Conservation (phyloP, 2,888 invertebrate species). For the Uropetala carovei region DNA sequence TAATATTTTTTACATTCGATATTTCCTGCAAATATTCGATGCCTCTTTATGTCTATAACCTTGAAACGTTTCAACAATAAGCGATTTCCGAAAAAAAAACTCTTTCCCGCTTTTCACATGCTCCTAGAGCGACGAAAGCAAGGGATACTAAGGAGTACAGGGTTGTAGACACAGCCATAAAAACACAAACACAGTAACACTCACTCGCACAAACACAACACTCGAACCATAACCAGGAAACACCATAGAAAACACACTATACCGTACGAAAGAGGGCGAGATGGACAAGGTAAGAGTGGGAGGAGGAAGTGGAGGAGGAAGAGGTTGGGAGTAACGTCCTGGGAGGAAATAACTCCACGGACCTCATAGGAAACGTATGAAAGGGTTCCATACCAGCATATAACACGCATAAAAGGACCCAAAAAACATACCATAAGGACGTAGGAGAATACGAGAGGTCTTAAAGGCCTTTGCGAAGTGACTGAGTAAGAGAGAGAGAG, state of each 20-base stretch:
- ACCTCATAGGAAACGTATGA: no score
- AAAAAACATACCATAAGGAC: not conserved
- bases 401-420: not conserved
- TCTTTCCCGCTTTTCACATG: not conserved
- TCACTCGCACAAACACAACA: not conserved
- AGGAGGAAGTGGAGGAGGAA: not conserved
- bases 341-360: no score
- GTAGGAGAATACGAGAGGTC: not conserved
- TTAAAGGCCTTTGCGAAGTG: conserved; percentile 8
- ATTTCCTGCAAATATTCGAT: no score
- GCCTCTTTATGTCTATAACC: no score
- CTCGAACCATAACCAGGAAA: not conserved
- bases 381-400: not conserved
- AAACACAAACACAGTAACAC: not conserved
- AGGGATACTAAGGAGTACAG: not conserved
- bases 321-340: not conserved
- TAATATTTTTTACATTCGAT: no score
- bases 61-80: no score
- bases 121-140: not conserved
- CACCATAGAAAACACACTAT: not conserved
- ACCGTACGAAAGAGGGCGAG: not conserved
- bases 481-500: not conserved
- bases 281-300: not conserved
- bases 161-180: not conserved
- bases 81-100: no score